Conservation (phyloP, 2,888 invertebrate species). For the Synanthedon andrenaeformis region DNA sequence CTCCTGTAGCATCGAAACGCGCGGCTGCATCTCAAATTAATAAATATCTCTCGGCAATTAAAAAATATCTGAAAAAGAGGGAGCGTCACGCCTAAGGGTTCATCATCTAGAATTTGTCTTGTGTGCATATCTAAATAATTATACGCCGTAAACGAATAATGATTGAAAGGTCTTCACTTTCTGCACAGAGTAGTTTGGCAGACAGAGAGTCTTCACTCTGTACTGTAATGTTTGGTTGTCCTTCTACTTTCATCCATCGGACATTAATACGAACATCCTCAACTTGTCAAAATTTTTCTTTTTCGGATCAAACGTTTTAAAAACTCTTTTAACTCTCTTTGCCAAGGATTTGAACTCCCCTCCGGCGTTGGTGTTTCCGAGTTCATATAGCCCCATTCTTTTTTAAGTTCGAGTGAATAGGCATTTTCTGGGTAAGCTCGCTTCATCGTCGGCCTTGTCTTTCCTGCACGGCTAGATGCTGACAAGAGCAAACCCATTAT, state of each 20-base stretch:
- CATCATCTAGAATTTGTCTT: slow-evolving; percentile 33
- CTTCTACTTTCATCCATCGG: background rate
- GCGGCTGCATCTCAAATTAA: slow-evolving; percentile 15
- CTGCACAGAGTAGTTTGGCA: slow-evolving; percentile 3
- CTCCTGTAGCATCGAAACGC: background rate
- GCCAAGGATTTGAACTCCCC: too few species aligned
- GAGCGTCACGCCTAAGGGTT: slow-evolving; percentile 38
- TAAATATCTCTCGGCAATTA: slow-evolving; percentile 55
- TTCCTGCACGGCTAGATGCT: too few species aligned
- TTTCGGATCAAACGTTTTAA: too few species aligned
- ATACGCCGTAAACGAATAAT: slow-evolving; percentile 52
- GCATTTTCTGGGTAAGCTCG: too few species aligned
- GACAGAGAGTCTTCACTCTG: background rate
- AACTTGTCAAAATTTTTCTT: too few species aligned
- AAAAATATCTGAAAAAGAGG: slow-evolving; percentile 28
- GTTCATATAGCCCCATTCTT: too few species aligned
- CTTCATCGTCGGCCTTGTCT: too few species aligned
- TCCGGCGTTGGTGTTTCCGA: too few species aligned
- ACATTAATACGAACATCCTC: too few species aligned
- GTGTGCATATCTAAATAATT: slow-evolving; percentile 60
- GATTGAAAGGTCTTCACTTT: slow-evolving; percentile 60
- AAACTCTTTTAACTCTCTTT: too few species aligned
- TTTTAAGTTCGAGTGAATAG: too few species aligned
- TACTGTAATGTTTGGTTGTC: background rate
- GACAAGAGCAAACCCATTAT: too few species aligned